A percentile compares a stretch with the other conserved stretches of the same genome.
These are phyloP conservation scores for Vireo griseus DNA, from an alignment of 2,797 vertebrate genomes.

Conservation along the genomic window DNA sequence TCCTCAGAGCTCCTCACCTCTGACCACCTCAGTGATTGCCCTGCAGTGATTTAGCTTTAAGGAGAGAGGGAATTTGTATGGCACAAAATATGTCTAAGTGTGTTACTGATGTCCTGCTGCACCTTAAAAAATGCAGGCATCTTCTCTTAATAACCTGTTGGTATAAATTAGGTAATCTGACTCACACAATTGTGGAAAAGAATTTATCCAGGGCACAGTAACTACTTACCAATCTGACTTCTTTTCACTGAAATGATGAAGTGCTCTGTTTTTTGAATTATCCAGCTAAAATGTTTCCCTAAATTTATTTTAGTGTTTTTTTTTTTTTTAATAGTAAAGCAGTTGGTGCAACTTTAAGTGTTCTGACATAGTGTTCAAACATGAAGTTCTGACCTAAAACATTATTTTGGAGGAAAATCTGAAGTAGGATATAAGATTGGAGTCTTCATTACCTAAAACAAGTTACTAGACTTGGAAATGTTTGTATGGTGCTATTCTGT, in stretches of 20 bases:
- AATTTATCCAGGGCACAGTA: not conserved
- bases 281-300: not conserved
- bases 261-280: not conserved
- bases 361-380: not conserved
- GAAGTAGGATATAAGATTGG: not conserved
- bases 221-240: not conserved
- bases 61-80: not conserved
- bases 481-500: not conserved
- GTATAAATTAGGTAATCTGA: not conserved
- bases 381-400: not conserved
- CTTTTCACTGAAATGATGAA: not conserved
- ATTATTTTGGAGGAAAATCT: not conserved
- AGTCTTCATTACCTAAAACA: not conserved
- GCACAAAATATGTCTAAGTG: accelerated
- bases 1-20: not conserved
- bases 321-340: not conserved
- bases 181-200: not conserved
- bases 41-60: not conserved
- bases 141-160: not conserved
- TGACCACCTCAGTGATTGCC: not conserved
- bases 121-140: not conserved
- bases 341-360: not conserved
- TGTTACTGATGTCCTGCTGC: not conserved
- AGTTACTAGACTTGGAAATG: not conserved
- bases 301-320: not conserved